phyloP scores from a whole-genome alignment of 2,113 vertebrate genomes.

The Ranitomeya variabilis region DNA sequence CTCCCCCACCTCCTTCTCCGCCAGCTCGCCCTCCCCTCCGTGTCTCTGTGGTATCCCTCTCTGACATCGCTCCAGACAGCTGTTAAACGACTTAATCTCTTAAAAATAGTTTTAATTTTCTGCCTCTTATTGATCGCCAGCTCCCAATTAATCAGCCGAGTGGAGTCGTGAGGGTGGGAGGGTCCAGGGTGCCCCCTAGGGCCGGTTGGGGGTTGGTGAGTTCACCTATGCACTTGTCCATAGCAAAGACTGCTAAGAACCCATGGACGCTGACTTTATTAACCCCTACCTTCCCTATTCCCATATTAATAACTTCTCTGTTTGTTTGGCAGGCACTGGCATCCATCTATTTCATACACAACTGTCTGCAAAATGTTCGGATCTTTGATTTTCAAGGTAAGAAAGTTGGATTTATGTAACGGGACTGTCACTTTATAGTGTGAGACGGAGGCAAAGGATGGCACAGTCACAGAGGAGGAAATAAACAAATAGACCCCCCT shows the following conservation, averaged over 20 bases:
- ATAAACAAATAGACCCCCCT: no score
- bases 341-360: slow-evolving; percentile 51
- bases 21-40: neutral
- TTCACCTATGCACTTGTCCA: slow-evolving; percentile 36
- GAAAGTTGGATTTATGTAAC: neutral
- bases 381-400: slow-evolving; percentile 55
- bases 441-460: no score
- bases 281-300: slow-evolving; percentile 13
- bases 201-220: slow-evolving; percentile 24
- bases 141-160: slow-evolving; percentile 57
- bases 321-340: slow-evolving; percentile 45
- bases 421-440: no score
- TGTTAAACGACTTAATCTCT: slow-evolving; percentile 60
- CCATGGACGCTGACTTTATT: neutral
- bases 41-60: slow-evolving; percentile 58
- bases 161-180: slow-evolving; percentile 38
- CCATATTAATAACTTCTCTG: slow-evolving; percentile 8
- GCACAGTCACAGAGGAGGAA: no score
- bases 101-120: slow-evolving; percentile 60
- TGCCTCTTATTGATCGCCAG: slow-evolving; percentile 57
- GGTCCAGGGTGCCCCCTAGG: slow-evolving; percentile 40
- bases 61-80: slow-evolving; percentile 59
- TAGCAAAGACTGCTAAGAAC: slow-evolving; percentile 9
- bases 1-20: neutral
- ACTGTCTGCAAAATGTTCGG: slow-evolving; percentile 5